Conservation (phyloP, 2,113 vertebrate genomes). For the Candoia aspera region DNA sequence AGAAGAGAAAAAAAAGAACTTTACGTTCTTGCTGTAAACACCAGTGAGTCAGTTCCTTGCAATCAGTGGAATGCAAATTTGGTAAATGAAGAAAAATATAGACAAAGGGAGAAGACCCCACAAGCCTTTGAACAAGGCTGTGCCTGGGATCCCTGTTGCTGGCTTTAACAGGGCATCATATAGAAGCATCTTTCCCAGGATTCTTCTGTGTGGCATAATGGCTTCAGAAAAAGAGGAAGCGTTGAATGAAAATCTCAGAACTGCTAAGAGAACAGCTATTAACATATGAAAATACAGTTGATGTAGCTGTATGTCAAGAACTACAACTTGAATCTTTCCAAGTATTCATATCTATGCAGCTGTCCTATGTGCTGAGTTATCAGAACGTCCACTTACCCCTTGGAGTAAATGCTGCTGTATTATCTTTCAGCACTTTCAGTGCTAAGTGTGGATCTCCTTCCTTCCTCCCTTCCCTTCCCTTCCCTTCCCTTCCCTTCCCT, state of each 20-base stretch:
- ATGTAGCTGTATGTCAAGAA: not conserved
- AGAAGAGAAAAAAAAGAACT: not conserved
- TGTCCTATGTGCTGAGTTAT: not conserved
- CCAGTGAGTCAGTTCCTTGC: not conserved
- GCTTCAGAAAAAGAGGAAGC: not conserved
- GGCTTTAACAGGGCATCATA: not conserved
- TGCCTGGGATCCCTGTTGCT: not conserved
- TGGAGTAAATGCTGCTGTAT: not conserved
- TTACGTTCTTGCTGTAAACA: not conserved
- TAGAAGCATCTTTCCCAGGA: not conserved
- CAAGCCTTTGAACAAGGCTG: not conserved
- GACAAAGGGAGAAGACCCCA: not conserved
- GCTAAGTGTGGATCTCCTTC: not conserved
- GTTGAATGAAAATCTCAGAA: not conserved
- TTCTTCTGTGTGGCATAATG: not conserved
- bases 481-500: not conserved
- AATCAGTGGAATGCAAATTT: not conserved
- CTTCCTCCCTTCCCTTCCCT: not conserved
- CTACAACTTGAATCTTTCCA: not conserved
- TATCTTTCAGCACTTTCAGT: not conserved
- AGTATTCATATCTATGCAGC: not conserved
- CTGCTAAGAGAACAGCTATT: not conserved
- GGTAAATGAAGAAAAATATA: not conserved
- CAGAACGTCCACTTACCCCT: not conserved
- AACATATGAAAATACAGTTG: not conserved